Evolutionary conservation across 2,113 vertebrate genomes (phyloP).

Genomic region (Trichomycterus rosablanca): DNA sequence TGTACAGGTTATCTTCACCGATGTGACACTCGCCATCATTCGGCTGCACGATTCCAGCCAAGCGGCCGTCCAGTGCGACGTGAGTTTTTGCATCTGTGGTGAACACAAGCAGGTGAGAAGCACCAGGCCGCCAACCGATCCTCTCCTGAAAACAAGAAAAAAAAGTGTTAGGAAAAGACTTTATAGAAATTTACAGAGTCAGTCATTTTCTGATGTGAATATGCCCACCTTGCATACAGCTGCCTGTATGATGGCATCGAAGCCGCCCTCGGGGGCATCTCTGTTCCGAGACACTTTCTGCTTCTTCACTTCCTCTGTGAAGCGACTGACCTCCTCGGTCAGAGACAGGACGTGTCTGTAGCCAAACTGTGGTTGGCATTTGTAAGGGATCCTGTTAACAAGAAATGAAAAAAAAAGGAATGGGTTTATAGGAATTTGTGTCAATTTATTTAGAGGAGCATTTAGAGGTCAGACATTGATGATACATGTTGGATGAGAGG

Average conservation of each 20-base stretch:
- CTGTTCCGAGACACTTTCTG: constrained; percentile 91
- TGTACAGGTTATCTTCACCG: constrained; percentile 78
- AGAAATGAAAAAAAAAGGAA: background rate
- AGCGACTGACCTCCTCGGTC: constrained; percentile 85
- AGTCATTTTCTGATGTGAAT: background rate
- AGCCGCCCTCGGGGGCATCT: constrained; percentile 91
- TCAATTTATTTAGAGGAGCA: too few species aligned
- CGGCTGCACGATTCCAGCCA: constrained; percentile 89
- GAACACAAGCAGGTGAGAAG: constrained; percentile 92
- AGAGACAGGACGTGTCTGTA: constrained; percentile 90
- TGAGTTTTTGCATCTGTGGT: constrained; percentile 95
- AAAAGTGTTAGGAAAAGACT: background rate
- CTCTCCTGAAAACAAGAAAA: constrained; percentile 68
- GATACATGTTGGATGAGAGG: too few species aligned
- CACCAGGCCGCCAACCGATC: constrained; percentile 92
- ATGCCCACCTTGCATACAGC: constrained; percentile 82
- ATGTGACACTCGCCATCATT: constrained; percentile 90
- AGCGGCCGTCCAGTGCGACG: constrained; percentile 85
- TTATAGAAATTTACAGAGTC: background rate
- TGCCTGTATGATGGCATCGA: constrained; percentile 95
- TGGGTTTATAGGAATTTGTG: too few species aligned
- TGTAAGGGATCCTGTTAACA: constrained; percentile 57
- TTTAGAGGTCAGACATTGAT: too few species aligned
- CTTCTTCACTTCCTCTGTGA: constrained; percentile 92
- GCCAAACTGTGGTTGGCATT: constrained; percentile 90